Conservation (phyloP, 2,113 vertebrate species). For the Pollimyrus isidori region DNA sequence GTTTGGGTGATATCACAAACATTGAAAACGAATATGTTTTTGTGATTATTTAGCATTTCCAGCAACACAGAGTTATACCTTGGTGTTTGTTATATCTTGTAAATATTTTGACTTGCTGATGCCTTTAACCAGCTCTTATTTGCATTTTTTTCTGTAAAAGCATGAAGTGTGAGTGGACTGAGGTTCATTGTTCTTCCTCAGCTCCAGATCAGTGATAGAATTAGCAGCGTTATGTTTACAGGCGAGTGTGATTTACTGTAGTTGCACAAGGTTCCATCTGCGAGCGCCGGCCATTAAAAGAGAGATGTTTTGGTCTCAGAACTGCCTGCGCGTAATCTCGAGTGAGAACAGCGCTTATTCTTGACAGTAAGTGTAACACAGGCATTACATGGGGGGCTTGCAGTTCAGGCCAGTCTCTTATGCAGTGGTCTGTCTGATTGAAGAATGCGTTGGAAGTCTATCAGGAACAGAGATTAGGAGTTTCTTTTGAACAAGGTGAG, state of each 20-base stretch:
- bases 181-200: background rate
- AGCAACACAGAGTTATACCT: background rate
- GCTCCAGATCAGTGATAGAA: background rate
- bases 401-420: conserved; percentile 8
- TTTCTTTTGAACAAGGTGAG: background rate
- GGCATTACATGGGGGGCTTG: background rate
- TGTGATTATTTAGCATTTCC: background rate
- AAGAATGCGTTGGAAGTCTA: conserved; percentile 21
- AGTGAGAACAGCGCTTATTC: conserved; percentile 10
- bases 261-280: background rate
- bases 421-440: background rate
- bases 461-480: conserved; percentile 23
- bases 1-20: background rate
- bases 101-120: background rate
- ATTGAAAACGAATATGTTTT: background rate
- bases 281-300: background rate
- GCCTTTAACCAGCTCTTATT: background rate
- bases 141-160: background rate
- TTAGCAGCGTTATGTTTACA: background rate
- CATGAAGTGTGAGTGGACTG: background rate
- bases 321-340: conserved; percentile 4
- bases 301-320: conserved; percentile 10
- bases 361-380: conserved; percentile 10
- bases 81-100: background rate
- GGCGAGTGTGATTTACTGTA: background rate